A percentile compares a stretch with the other conserved stretches of the same genome.
Evolutionary conservation across 2,888 invertebrate genomes (phyloP).

Genomic region (Ectemnius cavifrons): DNA sequence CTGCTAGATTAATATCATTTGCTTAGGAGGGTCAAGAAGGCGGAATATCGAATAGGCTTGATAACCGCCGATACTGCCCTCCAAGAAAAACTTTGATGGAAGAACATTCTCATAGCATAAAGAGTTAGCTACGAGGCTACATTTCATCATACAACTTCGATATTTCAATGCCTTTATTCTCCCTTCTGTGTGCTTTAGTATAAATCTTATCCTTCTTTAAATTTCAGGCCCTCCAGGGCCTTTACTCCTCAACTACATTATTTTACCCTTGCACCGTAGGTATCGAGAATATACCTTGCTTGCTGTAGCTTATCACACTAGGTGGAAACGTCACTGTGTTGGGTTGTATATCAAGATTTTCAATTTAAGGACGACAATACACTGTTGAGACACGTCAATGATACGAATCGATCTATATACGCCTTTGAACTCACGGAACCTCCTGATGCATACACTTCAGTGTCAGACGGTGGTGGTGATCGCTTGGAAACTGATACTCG

Average conservation of each 20-base stretch:
- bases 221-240: conserved; percentile 23
- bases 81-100: conserved; percentile 68
- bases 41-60: conserved; percentile 63
- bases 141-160: conserved; percentile 67
- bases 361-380: conserved; percentile 80
- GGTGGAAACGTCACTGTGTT: conserved; percentile 52
- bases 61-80: conserved; percentile 74
- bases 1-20: background rate
- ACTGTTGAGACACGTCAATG: conserved; percentile 79
- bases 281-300: conserved; percentile 53
- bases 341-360: conserved; percentile 58
- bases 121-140: conserved; percentile 74
- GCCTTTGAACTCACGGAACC: conserved; percentile 77
- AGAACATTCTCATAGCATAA: conserved; percentile 74
- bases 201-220: conserved; percentile 4
- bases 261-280: conserved; percentile 58
- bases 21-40: conserved; percentile 73
- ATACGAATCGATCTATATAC: conserved; percentile 78
- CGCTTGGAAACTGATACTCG: conserved; percentile 63
- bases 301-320: conserved; percentile 57
- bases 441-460: conserved; percentile 68
- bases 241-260: conserved; percentile 45
- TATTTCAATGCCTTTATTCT: conserved; percentile 17
- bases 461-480: conserved; percentile 64
- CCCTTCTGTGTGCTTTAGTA: conserved; percentile 1